Evolutionary conservation across 2,888 invertebrate genomes (phyloP).

Genomic region (Lamproptera curius): DNA sequence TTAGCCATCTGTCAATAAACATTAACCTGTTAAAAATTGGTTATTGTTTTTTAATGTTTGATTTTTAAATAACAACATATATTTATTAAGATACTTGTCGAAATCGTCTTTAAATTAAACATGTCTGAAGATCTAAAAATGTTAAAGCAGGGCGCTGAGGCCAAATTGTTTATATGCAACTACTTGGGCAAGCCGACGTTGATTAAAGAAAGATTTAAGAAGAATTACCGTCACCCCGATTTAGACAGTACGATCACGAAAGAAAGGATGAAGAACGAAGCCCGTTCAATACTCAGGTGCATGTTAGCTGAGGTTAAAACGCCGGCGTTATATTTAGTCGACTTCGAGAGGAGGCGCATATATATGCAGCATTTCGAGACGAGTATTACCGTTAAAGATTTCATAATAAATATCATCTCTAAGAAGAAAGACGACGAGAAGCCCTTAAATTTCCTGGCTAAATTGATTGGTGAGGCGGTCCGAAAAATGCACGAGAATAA

Average conservation of each 20-base stretch:
- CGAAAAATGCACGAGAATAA: slow-evolving; percentile 90
- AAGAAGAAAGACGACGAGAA: slow-evolving; percentile 27
- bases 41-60: too few relatives aligned
- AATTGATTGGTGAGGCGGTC: slow-evolving; percentile 84
- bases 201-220: slow-evolving; percentile 93
- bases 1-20: too few relatives aligned
- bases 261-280: slow-evolving; percentile 94
- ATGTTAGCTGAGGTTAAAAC: slow-evolving; percentile 86
- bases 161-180: slow-evolving; percentile 85
- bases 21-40: too few relatives aligned
- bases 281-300: slow-evolving; percentile 88
- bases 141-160: slow-evolving; percentile 97
- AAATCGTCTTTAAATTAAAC: slow-evolving; percentile 25
- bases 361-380: slow-evolving; percentile 90
- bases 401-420: slow-evolving; percentile 76
- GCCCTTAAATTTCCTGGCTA: slow-evolving; percentile 64
- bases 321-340: slow-evolving; percentile 90
- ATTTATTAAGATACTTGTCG: too few relatives aligned
- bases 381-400: slow-evolving; percentile 88
- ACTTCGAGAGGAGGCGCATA: slow-evolving; percentile 85
- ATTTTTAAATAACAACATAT: too few relatives aligned
- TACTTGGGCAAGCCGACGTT: slow-evolving; percentile 88
- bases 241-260: slow-evolving; percentile 90
- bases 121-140: slow-evolving; percentile 65
- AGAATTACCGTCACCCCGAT: slow-evolving; percentile 92